phyloP scores from a whole-genome alignment of 2,797 vertebrate genomes.

The Enteromius trimaculatus region DNA sequence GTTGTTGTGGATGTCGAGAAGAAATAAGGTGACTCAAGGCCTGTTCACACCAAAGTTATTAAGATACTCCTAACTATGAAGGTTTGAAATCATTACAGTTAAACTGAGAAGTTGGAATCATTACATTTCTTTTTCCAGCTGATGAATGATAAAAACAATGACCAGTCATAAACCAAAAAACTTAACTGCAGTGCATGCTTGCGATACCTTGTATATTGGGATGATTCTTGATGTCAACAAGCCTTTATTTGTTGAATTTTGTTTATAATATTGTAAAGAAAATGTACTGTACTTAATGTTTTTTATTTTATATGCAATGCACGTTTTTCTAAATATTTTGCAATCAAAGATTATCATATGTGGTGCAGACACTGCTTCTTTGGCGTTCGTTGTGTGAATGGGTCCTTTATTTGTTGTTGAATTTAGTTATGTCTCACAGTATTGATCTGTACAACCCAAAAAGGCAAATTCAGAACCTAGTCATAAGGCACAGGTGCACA shows the following conservation, averaged over 20 bases:
- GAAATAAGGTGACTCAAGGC: background rate
- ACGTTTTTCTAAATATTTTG: background rate
- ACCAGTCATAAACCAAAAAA: background rate
- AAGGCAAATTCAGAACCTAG: conserved; percentile 2
- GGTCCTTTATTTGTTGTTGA: background rate
- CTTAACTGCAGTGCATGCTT: background rate
- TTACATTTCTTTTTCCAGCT: background rate
- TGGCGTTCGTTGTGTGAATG: background rate
- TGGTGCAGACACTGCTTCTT: background rate
- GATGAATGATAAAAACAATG: background rate
- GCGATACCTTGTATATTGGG: background rate
- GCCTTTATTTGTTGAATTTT: background rate
- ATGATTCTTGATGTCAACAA: background rate
- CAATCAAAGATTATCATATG: no score
- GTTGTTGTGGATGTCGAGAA: conserved; percentile 12
- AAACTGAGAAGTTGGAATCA: background rate
- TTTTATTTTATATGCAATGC: background rate
- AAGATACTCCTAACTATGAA: background rate
- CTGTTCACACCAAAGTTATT: background rate
- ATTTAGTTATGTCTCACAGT: background rate
- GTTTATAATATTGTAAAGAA: background rate
- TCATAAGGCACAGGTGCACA: background rate
- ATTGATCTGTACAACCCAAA: background rate
- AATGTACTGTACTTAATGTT: background rate
- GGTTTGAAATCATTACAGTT: background rate